Evolutionary conservation across 2,797 vertebrate species (phyloP), one percentile per base, ranked within the genome.

Genomic region (Clarias fuscus): DNA sequence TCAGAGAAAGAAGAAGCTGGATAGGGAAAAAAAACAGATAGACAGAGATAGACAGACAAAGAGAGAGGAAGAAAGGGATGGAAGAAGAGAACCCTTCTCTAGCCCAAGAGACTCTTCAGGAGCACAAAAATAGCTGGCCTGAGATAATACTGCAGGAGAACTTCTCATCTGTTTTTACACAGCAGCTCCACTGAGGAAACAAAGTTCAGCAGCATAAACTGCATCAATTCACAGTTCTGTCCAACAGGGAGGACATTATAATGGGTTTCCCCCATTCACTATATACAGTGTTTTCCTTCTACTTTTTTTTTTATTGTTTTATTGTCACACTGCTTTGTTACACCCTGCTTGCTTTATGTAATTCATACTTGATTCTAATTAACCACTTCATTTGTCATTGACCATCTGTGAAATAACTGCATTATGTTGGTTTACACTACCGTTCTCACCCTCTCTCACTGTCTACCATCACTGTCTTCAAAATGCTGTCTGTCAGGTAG

Each of bases 121-220:
- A 91, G 81, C 84, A 86, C 90, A 88, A 91, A 93, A 93, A 93
- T 92, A 92, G 91, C 89, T 91, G 89, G 87, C 86, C 86, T 91
- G 86, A 89, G 83, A 87, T 91, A 85, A 89, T 88, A 88, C 86
- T 89, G 86, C 90, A 89, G 48, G 85, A 91, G 83, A 86, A 86
- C 90, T 91, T 91, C 87, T 92, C 90, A 89, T 93, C 89, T 91
- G 91, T 91, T 88, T 91, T 90, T 86, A 89, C 83, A 88, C 79
- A 86, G 84, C 73, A 90, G 84, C 90, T 87, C 88, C 88, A 81
- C 87, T 43, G 62, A 89, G 84, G 75, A 88, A 89, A 79, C 72
- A 83, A 86, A 89, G 82, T 84, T 86, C 78, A 82, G 86, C 83
- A 72, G 58, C 71, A 89, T 86, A 89, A 83, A 86, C 85, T 72